Base-by-base conservation (phyloP, 2,113 vertebrate genomes). In the Neoarius graeffei region DNA sequence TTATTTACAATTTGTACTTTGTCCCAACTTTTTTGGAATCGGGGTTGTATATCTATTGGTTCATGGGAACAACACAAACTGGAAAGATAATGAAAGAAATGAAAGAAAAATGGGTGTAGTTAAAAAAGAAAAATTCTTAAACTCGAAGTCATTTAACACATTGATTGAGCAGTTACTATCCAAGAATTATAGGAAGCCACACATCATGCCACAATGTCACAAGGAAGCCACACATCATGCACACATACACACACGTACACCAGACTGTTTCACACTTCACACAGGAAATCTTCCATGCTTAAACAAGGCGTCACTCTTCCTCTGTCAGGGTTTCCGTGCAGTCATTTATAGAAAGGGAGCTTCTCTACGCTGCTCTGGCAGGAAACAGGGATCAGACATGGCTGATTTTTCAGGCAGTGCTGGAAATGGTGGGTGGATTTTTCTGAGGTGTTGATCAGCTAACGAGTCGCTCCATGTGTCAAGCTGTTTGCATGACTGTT, bases 321-420 rank as follows among this genome's bases (percentile, higher is more conserved):
- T 77, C 57, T 57, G 73, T 84, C 73, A 54, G 82, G 87, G 87
- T 88, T 88, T 88, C 87, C 62, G 73, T 84, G 74, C 19, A 79
- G 83, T 67, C 60, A 60, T 69, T 84, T 84, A 79, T 88, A 84
- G 83, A 69, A 79, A 79, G 82, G 82, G 82, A 80, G 73, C 87
- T 84, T 88, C 87, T 84, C 73, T n/a, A 42, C 17, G 30, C 71
- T 42, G 25, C 62, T 84, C 87, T 88, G 87, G 74, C 87, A 88
- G 87, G 87, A 88, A 88, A 80, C 57, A n/a, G 73, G 87, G 87
- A 84, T 67, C 87, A 88, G 74, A 84, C 87, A 88, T 57, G 60
- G 62, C 30, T 79, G 82, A 69, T 80, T 84, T 67, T 59, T 88
- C n/a, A 52, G 57, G 81, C 82, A 50, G 62, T 67, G 73, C 64